Base-by-base conservation (phyloP, 2,113 vertebrate species). In the Tautogolabrus adspersus region DNA sequence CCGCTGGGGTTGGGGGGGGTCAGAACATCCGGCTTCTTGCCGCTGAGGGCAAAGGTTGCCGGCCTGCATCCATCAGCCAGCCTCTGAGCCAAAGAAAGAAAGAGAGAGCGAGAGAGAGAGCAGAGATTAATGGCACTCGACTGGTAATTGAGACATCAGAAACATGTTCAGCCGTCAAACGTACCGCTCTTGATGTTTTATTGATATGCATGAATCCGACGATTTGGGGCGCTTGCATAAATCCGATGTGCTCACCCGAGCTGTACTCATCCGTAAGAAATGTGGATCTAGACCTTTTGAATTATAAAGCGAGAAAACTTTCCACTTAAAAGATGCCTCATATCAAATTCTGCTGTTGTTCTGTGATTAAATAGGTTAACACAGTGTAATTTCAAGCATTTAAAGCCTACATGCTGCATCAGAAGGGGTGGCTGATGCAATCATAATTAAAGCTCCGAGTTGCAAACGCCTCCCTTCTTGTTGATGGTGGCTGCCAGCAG, bases 391-490 rank as follows among this genome's bases (percentile, higher is more conserved):
- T 52, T 52, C n/a, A 52, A 21, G 79, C 80, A 7, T 81, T 71
- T 60, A 46, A 79, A 66, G 64, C 77, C 10, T 37, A 59, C 84
- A 66, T 38, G 83, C 84, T 79, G 86, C 82, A 85, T 90, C 77
- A 79, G 73, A 47, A 79, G 83, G 84, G 85, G 67, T 67, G 91
- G 92, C 92, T 94, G 93, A 94, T 92, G 93, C 92, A 94, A 94
- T 94, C 91, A 77, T 88, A 88, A 90, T 91, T 89, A 89, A 84
- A 64, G 77, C 77, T 75, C 3, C 54, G 79, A 54, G 66, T 85
- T 87, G 59, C 81, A 83, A 83, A 78, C 49, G 40, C 58, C 60
- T 77, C 49, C 65, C 57, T 68, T 71, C 69, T 59, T 64, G 77
- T 78, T 64, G 78, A 56, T 21, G 21, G 72, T 16, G 67, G 71